Percentiles rank a stretch among this genome's conserved stretches.
phyloP scores from a whole-genome alignment of 2,888 invertebrate genomes.

The Cosmopolites sordidus region DNA sequence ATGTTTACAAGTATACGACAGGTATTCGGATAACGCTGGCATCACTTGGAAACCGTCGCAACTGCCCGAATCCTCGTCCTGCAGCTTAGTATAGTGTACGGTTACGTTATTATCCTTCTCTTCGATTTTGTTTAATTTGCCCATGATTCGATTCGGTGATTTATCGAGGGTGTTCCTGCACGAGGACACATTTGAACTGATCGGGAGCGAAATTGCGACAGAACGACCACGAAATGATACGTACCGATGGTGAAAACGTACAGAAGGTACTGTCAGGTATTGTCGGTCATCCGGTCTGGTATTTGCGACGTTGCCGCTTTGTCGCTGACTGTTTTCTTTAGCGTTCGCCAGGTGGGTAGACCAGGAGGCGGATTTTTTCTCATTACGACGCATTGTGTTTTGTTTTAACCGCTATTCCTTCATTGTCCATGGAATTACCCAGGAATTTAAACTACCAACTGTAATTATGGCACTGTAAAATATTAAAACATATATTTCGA shows the following conservation, averaged over 20 bases:
- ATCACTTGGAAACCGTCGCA: conserved; percentile 46
- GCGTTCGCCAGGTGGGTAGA: too few species aligned
- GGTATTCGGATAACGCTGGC: conserved; percentile 54
- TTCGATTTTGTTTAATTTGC: conserved; percentile 1
- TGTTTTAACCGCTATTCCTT: too few species aligned
- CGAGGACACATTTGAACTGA: too few species aligned
- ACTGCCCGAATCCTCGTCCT: conserved; percentile 52
- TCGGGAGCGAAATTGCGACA: not conserved
- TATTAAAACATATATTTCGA: too few species aligned
- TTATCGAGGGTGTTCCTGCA: too few species aligned
- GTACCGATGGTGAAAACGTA: not conserved
- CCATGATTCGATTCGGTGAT: not conserved
- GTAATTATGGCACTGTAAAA: too few species aligned
- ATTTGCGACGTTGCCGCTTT: not conserved
- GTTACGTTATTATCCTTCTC: conserved; percentile 41
- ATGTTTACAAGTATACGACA: conserved; percentile 58
- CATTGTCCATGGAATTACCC: too few species aligned
- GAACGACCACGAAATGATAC: not conserved
- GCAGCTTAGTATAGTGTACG: conserved; percentile 57
- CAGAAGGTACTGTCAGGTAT: conserved; percentile 1
- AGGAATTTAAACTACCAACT: too few species aligned
- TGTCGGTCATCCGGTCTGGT: not conserved
- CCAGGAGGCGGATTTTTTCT: too few species aligned
- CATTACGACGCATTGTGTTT: too few species aligned
- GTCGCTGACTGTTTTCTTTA: not conserved